Conservation (phyloP, 1,140 invertebrate species). For the Conopomorpha cramerella region DNA sequence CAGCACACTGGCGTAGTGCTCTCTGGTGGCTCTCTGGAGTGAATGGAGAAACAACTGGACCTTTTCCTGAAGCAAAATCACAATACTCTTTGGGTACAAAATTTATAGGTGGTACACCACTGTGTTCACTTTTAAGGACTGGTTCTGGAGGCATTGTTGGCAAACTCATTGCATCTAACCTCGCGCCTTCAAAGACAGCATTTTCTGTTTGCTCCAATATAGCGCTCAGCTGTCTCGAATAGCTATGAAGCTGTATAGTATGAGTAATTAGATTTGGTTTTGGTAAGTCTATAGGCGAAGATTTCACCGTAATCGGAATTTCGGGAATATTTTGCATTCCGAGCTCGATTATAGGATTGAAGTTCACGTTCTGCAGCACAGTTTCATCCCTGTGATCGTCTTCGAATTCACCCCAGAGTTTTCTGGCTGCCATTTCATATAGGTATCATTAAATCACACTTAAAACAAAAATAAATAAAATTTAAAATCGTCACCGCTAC, state of each 20-base stretch:
- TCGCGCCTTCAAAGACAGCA: slow-evolving; percentile 28
- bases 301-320: slow-evolving; percentile 45
- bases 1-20: slow-evolving; percentile 46
- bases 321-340: slow-evolving; percentile 55
- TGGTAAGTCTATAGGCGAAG: slow-evolving; percentile 41
- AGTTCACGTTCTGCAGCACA: slow-evolving; percentile 44
- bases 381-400: slow-evolving; percentile 29
- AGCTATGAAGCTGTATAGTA: slow-evolving; percentile 39
- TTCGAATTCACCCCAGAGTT: slow-evolving; percentile 53
- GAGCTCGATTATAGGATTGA: slow-evolving; percentile 54
- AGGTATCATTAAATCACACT: no score
- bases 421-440: slow-evolving; percentile 22
- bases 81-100: slow-evolving; percentile 44
- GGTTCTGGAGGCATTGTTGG: slow-evolving; percentile 30
- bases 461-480: no score
- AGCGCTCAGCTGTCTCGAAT: slow-evolving; percentile 25
- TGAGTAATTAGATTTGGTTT: slow-evolving; percentile 43
- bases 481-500: no score
- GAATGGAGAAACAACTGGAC: slow-evolving; percentile 35
- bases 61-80: slow-evolving; percentile 46
- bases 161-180: slow-evolving; percentile 29
- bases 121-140: slow-evolving; percentile 26
- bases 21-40: slow-evolving; percentile 45
- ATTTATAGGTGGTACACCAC: slow-evolving; percentile 30
- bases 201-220: slow-evolving; percentile 40